phyloP scores from a whole-genome alignment of 2,113 vertebrate species.

The Eolophus roseicapilla region DNA sequence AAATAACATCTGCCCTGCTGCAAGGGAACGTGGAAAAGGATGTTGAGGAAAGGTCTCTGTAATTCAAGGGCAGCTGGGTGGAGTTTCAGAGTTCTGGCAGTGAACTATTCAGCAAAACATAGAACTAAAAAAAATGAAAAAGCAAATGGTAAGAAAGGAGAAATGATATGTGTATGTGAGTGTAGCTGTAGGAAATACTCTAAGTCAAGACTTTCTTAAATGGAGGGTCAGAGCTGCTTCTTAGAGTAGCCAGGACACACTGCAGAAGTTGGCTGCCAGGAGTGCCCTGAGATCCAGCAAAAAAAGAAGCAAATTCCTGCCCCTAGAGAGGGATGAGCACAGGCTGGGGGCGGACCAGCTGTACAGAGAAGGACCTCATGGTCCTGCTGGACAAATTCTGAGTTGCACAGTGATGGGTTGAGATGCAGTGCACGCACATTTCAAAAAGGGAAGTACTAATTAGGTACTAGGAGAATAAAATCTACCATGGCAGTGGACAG shows the following conservation, averaged over 20 bases:
- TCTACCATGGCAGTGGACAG: too few relatives aligned
- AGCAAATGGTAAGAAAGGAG: not conserved
- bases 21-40: fast-evolving
- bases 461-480: not conserved
- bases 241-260: fast-evolving
- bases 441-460: not conserved
- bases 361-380: not conserved
- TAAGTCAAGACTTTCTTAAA: not conserved
- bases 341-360: not conserved
- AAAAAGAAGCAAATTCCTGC: not conserved
- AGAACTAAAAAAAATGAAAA: not conserved
- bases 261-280: not conserved
- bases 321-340: not conserved
- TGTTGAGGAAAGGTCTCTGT: not conserved
- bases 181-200: not conserved
- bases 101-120: not conserved
- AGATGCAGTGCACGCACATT: fast-evolving
- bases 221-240: not conserved
- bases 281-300: fast-evolving
- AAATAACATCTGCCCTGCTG: not conserved
- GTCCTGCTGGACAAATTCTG: not conserved
- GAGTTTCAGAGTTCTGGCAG: not conserved
- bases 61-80: not conserved
- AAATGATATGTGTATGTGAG: fast-evolving
- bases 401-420: not conserved